Evolutionary conservation across 2,888 invertebrate genomes (phyloP).

Genomic region (Chorisops tibialis): DNA sequence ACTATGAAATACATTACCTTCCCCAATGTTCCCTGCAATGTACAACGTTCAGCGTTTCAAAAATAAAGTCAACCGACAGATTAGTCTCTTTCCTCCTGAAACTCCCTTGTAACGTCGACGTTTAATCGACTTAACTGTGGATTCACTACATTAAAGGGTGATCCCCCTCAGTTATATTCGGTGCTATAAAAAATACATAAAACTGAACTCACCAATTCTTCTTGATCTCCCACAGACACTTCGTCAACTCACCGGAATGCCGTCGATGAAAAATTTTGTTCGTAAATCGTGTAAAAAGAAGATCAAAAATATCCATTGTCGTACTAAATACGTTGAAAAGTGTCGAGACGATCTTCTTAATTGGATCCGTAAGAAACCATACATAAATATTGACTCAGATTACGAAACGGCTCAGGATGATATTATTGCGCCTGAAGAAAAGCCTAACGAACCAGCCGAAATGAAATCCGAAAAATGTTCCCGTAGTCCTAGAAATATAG

Average conservation of each 20-base stretch:
- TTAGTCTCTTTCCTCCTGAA: no score
- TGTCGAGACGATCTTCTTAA: conserved; percentile 9
- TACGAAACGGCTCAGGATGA: neutral
- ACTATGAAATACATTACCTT: no score
- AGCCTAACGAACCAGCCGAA: neutral
- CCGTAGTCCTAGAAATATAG: neutral
- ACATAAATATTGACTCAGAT: neutral
- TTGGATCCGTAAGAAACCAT: conserved; percentile 22
- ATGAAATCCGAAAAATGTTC: neutral
- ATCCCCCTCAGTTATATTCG: no score
- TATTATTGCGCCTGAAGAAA: neutral
- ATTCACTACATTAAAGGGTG: no score
- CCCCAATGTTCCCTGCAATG: no score
- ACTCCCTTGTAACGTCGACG: no score
- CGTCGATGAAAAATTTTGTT: conserved; percentile 44
- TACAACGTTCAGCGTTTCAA: no score
- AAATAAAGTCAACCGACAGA: no score
- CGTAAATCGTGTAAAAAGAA: conserved; percentile 30
- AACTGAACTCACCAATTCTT: no score
- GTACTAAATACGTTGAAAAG: neutral
- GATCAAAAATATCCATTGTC: conserved; percentile 23
- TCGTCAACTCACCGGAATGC: conserved; percentile 45
- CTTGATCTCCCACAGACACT: conserved; percentile 37
- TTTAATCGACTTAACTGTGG: no score
- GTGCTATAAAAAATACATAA: no score